Conservation (phyloP, 2,113 vertebrate genomes). For the Glaucidium brasilianum region DNA sequence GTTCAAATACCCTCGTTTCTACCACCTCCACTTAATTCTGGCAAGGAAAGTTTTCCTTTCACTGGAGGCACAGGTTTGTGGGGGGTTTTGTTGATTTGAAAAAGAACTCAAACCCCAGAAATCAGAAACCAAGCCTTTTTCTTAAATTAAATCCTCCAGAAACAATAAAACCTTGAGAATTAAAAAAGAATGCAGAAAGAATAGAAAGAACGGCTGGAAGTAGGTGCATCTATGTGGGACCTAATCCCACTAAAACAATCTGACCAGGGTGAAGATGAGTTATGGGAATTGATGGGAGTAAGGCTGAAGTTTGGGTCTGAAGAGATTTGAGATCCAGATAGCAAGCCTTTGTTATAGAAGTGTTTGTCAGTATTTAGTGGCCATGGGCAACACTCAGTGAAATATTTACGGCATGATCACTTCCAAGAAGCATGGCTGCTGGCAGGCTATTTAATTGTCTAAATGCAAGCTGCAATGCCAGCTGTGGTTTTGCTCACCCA, state of each 20-base stretch:
- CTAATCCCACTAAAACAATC: background rate
- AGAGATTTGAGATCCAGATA: background rate
- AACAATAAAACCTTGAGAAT: background rate
- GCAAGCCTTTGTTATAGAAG: background rate
- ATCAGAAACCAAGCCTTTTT: background rate
- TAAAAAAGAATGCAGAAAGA: background rate
- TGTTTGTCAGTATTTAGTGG: conserved; percentile 9
- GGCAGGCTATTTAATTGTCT: conserved; percentile 25
- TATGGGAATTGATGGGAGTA: background rate
- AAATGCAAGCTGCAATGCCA: conserved; percentile 11
- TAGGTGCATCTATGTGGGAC: background rate
- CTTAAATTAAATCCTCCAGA: background rate
- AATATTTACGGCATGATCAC: conserved; percentile 6
- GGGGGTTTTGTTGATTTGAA: background rate
- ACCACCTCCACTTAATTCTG: background rate
- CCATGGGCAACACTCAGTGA: conserved; percentile 11
- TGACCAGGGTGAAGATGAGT: background rate
- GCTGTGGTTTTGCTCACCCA: conserved; percentile 34
- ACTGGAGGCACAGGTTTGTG: background rate
- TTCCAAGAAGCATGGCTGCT: conserved; percentile 39
- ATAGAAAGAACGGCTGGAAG: background rate
- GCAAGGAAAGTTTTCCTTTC: conserved; percentile 15
- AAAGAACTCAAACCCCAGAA: background rate
- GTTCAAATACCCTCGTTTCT: conserved; percentile 33
- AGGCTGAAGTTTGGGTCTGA: background rate